These are phyloP conservation scores for Anomalospiza imberbis DNA, from an alignment of 2,797 vertebrate species.

Conservation along the genomic window DNA sequence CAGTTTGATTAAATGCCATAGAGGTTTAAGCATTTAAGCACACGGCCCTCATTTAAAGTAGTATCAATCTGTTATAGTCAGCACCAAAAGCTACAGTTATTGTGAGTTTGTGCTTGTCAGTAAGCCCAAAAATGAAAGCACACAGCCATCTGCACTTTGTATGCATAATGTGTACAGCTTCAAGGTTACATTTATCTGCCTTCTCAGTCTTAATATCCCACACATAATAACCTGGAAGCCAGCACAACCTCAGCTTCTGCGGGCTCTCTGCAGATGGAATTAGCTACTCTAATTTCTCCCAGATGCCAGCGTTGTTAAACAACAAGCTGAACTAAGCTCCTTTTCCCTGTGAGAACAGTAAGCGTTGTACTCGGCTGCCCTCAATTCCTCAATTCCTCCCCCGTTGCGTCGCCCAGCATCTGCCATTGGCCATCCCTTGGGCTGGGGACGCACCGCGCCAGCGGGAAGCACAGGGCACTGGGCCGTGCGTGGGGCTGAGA, in stretches of 20 bases:
- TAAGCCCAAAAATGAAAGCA: neutral
- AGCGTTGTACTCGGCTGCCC: neutral
- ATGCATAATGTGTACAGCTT: neutral
- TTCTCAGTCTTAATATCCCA: neutral
- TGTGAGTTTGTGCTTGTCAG: neutral
- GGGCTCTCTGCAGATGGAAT: neutral
- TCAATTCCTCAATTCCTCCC: neutral
- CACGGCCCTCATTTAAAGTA: neutral
- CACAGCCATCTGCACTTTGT: neutral
- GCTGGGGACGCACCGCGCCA: accelerated
- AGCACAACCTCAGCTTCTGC: neutral
- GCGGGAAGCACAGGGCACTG: neutral
- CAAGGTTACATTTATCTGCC: neutral
- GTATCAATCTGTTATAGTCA: neutral
- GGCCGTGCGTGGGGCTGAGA: neutral
- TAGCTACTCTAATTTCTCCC: constrained; percentile 2
- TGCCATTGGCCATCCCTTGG: accelerated
- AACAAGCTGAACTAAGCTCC: constrained; percentile 35
- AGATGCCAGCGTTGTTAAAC: neutral
- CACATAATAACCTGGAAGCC: neutral
- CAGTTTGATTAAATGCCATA: neutral
- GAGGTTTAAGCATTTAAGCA: neutral
- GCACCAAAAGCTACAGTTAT: neutral
- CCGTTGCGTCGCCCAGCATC: accelerated
- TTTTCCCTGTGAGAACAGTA: neutral